A percentile compares a stretch with the other conserved stretches of the same genome.
These are phyloP conservation scores for Catalaphyllia jardinei DNA, from an alignment of 64 coral and sea anemone genomes.

Conservation along the genomic window DNA sequence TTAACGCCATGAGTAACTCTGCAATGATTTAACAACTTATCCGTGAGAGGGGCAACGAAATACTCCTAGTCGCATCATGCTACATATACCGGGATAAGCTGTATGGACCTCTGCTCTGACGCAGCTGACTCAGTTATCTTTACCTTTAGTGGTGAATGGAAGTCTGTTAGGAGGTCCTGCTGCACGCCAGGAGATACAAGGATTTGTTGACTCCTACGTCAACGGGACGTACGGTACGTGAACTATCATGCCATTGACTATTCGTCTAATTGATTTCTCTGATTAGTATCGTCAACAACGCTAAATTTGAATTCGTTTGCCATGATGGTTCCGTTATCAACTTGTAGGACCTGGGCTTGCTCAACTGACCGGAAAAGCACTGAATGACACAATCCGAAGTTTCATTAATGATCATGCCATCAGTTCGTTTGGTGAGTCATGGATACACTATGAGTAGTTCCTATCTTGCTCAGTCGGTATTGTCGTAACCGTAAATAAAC, in stretches of 20 bases:
- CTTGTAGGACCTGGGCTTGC: neutral
- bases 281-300: too few species aligned
- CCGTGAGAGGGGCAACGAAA: too few species aligned
- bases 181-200: neutral
- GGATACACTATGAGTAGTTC: neutral
- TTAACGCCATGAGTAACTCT: too few species aligned
- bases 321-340: neutral
- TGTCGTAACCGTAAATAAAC: too few species aligned
- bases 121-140: neutral
- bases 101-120: neutral
- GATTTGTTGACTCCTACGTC: neutral
- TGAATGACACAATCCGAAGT: neutral
- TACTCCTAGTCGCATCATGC: neutral
- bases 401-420: neutral
- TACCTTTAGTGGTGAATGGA: neutral
- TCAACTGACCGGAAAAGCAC: neutral
- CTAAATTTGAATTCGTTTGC: neutral
- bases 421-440: neutral
- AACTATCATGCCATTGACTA: too few species aligned
- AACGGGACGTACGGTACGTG: neutral
- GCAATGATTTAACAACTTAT: too few species aligned
- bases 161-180: neutral
- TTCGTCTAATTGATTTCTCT: too few species aligned
- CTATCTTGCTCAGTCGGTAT: too few species aligned
- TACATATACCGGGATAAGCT: neutral